Conservation (phyloP, 2,797 vertebrate genomes). For the Rhabdomys pumilio region DNA sequence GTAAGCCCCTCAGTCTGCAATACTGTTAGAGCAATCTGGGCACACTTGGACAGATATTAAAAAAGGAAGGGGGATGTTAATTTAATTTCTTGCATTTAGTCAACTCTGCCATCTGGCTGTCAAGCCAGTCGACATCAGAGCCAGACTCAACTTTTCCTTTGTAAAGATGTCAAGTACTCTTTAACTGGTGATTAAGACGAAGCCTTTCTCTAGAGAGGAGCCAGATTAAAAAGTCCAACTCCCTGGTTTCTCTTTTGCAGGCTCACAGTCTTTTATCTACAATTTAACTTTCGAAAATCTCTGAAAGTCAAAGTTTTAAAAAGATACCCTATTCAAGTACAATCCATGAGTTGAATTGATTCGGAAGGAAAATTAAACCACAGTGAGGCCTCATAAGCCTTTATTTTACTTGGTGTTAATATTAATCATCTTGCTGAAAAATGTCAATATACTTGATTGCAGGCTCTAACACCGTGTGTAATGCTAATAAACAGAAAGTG, state of each 20-base stretch:
- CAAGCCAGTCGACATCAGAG: slow-evolving; percentile 89
- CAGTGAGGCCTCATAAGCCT: background rate
- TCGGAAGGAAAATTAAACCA: slow-evolving; percentile 16
- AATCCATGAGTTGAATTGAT: slow-evolving; percentile 29
- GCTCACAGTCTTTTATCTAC: background rate
- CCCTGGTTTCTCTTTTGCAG: background rate
- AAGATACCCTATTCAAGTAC: slow-evolving; percentile 23
- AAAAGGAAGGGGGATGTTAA: slow-evolving; percentile 84
- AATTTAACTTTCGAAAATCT: slow-evolving; percentile 59
- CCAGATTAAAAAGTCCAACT: slow-evolving; percentile 4
- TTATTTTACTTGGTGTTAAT: background rate
- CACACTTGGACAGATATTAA: background rate
- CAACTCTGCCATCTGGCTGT: slow-evolving; percentile 86
- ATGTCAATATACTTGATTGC: background rate
- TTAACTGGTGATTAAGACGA: slow-evolving; percentile 87
- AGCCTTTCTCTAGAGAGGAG: slow-evolving; percentile 49
- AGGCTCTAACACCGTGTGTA: background rate
- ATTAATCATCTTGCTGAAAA: slow-evolving; percentile 46
- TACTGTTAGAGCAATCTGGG: background rate
- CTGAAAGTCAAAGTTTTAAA: slow-evolving; percentile 22
- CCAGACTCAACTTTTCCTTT: slow-evolving; percentile 88
- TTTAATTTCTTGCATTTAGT: slow-evolving; percentile 91
- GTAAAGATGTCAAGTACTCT: slow-evolving; percentile 90
- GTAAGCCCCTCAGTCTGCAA: background rate
- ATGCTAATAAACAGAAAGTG: background rate